Base-by-base conservation (phyloP, 2,888 invertebrate species). In the Timema cristinae region DNA sequence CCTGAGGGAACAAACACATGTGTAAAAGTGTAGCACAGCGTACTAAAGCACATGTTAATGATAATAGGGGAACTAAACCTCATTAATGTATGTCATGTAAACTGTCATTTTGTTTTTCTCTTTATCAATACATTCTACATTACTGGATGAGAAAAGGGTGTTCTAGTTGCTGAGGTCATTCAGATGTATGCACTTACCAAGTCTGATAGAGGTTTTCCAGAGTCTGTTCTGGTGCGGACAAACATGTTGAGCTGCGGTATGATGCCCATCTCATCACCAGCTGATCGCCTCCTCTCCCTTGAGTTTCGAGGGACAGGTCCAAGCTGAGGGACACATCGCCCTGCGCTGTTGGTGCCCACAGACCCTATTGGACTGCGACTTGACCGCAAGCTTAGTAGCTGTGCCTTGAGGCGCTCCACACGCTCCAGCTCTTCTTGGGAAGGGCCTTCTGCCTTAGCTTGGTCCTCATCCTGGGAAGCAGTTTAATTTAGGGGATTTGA, bases 121-220 rank as follows among this genome's bases (percentile, higher is more conserved):
- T 32, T 32, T 32, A 32, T 32, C 32, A 32, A 32, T 32, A 32
- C 32, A 32, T 32, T 32, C 32, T 32, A 32, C 32, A 32, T 32
- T 32, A 32, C 32, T 32, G 32, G 32, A 32, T 32, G 32, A 32
- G 32, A 32, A 32, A 32, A 32, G 32, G 4, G 32, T 32, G 32
- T 32, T 32, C 32, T 32, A 32, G 32, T 32, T 32, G 32, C 32
- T 2, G 32, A 32, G 32, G 32, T 54, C 1, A 4, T n/a, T 54
- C 54, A 11, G 54, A 2, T 13, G 11, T 52, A 48, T 72, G 61
- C 13, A 76, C 78, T 77, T 79, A 88, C 88, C 85, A 93, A 89
- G 84, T 97, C 96, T 9, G 93, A 91, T 72, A 97, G 86, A 77
- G 90, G 91, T 80, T 94, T 91, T 6, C 95, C 95, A 66, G 95